Evolutionary conservation across 2,888 invertebrate species (phyloP), one percentile per base, ranked within the genome.

Genomic region (Acleris cristana): DNA sequence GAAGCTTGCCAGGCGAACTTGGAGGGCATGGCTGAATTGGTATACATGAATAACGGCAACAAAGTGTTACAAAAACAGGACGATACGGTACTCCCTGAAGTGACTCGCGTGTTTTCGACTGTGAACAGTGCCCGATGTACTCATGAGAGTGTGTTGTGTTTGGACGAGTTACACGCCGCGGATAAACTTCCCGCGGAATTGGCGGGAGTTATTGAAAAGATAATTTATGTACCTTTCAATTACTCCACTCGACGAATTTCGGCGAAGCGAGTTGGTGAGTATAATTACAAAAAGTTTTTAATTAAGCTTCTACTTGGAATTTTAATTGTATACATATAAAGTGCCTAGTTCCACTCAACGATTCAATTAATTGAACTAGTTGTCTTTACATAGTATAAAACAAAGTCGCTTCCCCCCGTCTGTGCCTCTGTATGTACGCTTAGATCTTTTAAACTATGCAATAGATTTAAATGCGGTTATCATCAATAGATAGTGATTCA

Each of bases 151-250:
- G 90, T 90, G 71, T 76, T 95, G 79, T 96, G 95, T 86, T 86
- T 95, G 71, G 87, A 88, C 59, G 94, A 95, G 79, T 84, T 95
- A 71, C 93, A 93, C 71, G 90, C 94, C 0, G 78, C 93, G 40
- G 85, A 86, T 14, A 92, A 93, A 75, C 85, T 95, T 70, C 93
- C 94, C 4, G 76, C 80, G n/a, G 87, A 88, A 66, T 83, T 96
- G 60, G 82, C 88, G 14, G 82, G 81, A 54, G 79, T 80, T 21
- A 87, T 93, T 30, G 94, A 95, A 75, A 86, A 94, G 72, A 93
- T 90, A 71, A 93, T 96, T 78, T 96, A 95, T 85, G 90, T 96
- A 75, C 94, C 95, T 59, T 96, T 96, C 82, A 96, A 95, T 85
- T 95, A 94, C 76, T 93, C 90, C 19, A 92, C 90, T 16, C 80